Conservation (phyloP, 2,888 invertebrate genomes). For the Seira sanloemensis region DNA sequence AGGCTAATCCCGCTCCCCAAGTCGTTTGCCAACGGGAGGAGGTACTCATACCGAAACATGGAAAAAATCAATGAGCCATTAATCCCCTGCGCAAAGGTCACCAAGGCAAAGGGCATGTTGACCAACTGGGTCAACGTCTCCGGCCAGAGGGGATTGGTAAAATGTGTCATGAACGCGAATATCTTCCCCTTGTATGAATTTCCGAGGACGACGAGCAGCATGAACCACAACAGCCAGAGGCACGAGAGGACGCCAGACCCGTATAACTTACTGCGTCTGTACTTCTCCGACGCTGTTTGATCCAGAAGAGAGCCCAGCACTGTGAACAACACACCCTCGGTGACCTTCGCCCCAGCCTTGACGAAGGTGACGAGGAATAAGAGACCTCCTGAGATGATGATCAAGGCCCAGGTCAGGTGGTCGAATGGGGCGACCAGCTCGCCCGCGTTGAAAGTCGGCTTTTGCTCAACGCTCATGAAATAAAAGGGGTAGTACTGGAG, state of each 20-base stretch:
- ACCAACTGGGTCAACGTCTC: neutral
- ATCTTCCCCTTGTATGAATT: neutral
- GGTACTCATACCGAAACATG: neutral
- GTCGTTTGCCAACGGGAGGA: neutral
- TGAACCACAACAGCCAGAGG: neutral
- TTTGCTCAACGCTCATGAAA: neutral
- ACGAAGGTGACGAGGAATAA: neutral
- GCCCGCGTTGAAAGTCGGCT: neutral
- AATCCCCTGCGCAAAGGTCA: neutral
- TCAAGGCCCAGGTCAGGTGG: neutral
- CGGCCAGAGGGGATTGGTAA: neutral
- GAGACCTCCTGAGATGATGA: neutral
- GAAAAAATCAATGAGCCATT: neutral
- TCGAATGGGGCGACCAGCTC: neutral
- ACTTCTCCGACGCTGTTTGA: neutral
- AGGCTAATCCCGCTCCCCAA: neutral
- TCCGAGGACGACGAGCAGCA: neutral
- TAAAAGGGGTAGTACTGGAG: neutral
- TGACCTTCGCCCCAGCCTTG: neutral
- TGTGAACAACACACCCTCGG: neutral
- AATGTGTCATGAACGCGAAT: neutral
- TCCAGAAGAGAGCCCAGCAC: neutral
- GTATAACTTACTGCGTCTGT: neutral
- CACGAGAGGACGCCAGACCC: neutral
- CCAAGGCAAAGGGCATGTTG: neutral